Evolutionary conservation across 2,113 vertebrate genomes (phyloP).

Genomic region (Cervus canadensis): DNA sequence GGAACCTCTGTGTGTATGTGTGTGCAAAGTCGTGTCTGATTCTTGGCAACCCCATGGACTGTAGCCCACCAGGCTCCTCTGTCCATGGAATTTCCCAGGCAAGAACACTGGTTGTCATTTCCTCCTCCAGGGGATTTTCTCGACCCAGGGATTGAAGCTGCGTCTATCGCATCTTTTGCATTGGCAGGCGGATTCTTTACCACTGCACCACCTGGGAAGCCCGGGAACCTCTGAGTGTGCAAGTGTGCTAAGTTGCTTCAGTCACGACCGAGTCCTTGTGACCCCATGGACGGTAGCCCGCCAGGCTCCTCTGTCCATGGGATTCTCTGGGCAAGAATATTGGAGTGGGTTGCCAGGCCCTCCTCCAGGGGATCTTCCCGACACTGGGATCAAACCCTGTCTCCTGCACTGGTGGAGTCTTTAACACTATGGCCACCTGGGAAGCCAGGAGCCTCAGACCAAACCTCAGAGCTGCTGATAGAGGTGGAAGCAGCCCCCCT

Average conservation of each 20-base stretch:
- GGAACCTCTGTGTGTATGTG: not conserved
- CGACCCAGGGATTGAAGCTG: not conserved
- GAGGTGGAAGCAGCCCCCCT: not conserved
- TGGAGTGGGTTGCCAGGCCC: not conserved
- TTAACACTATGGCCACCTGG: not conserved
- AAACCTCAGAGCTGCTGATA: not conserved
- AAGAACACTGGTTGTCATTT: not conserved
- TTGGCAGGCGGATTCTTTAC: not conserved
- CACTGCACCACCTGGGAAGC: not conserved
- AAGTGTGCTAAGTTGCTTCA: not conserved
- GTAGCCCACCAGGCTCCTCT: not conserved
- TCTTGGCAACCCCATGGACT: not conserved
- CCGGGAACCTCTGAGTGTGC: not conserved
- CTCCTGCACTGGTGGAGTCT: not conserved
- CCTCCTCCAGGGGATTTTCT: not conserved
- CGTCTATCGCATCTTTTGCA: not conserved
- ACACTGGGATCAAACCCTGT: not conserved
- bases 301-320: not conserved
- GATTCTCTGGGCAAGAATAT: not conserved
- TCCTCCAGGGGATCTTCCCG: not conserved
- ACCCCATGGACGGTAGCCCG: not conserved
- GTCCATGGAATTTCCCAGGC: not conserved
- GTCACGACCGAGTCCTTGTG: not conserved
- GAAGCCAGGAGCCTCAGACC: not conserved
- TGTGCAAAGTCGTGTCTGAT: not conserved